Conservation (phyloP, 2,113 vertebrate genomes). For the Elgaria multicarinata region DNA sequence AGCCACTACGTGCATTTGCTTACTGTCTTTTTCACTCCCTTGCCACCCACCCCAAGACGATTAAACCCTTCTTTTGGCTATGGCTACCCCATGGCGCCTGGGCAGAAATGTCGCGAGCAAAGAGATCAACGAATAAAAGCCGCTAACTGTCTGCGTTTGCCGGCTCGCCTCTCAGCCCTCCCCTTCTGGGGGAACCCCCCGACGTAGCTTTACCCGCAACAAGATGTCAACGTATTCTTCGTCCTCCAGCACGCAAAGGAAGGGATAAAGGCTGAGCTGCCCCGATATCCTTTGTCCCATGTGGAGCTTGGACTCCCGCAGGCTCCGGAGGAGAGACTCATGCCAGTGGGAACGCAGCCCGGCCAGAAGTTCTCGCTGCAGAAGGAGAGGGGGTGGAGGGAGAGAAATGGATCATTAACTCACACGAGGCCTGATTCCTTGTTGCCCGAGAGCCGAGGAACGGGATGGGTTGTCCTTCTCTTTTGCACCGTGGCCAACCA, state of each 20-base stretch:
- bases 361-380: constrained; percentile 82
- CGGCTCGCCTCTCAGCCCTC: background rate
- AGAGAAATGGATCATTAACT: background rate
- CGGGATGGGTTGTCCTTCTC: no score
- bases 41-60: no score
- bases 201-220: constrained; percentile 80
- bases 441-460: background rate
- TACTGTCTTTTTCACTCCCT: no score
- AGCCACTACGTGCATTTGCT: no score
- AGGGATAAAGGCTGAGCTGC: constrained; percentile 82
- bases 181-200: no score
- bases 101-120: no score
- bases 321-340: constrained; percentile 70
- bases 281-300: constrained; percentile 42
- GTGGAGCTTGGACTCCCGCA: constrained; percentile 78
- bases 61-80: no score
- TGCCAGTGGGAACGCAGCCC: constrained; percentile 80
- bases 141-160: no score
- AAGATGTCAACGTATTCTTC: constrained; percentile 87
- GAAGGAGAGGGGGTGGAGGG: rapidly evolving
- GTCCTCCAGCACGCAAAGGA: constrained; percentile 86
- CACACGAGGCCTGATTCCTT: rapidly evolving
- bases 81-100: no score
- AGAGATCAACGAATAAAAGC: no score
- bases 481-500: no score